Conservation (phyloP, 1,140 invertebrate species). For the Ridgeia piscesae region DNA sequence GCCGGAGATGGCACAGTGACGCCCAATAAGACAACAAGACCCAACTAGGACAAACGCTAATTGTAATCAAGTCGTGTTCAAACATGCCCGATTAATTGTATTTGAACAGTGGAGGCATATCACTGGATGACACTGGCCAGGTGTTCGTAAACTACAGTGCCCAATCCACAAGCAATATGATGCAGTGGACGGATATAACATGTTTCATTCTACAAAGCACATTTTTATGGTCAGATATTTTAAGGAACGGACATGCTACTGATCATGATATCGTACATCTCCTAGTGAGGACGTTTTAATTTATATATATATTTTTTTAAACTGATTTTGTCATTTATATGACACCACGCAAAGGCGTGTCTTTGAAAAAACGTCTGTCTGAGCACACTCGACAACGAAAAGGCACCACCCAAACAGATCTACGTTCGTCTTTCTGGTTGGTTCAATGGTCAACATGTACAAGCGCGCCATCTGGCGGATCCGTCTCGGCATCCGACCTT, state of each 20-base stretch:
- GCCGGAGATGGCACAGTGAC: background rate
- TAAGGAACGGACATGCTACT: background rate
- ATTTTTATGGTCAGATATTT: background rate
- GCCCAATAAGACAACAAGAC: background rate
- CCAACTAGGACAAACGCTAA: background rate
- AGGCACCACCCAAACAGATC: background rate
- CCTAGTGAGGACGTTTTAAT: background rate
- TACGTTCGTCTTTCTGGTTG: background rate
- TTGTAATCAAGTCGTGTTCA: background rate
- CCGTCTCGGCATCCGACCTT: background rate
- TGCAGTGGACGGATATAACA: background rate
- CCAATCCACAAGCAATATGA: background rate
- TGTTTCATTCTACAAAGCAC: background rate
- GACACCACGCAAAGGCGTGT: background rate
- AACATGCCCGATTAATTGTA: background rate
- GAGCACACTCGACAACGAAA: background rate
- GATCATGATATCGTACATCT: background rate
- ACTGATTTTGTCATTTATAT: background rate
- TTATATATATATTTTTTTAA: background rate
- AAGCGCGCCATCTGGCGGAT: background rate
- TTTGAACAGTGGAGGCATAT: background rate
- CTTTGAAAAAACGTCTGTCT: background rate
- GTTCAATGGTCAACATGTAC: background rate
- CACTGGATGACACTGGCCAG: background rate
- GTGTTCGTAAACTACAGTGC: background rate